Evolutionary conservation across 2,113 vertebrate species (phyloP).

Genomic region (Ceyx cyanopectus): DNA sequence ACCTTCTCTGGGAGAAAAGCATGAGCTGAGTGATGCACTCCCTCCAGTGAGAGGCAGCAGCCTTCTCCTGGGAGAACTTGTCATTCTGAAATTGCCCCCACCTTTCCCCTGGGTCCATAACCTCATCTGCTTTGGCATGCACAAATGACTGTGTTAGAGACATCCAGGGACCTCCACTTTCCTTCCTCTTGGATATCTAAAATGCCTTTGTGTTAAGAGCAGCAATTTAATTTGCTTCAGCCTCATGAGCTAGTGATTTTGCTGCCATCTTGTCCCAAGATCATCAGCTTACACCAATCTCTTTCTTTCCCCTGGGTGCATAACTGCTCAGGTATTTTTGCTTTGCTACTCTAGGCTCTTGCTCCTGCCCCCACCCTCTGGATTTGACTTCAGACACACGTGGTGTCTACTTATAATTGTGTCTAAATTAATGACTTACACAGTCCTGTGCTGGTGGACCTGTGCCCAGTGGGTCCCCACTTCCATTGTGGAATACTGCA

Average conservation of each 20-base stretch:
- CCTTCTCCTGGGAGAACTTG: neutral
- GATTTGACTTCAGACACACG: neutral
- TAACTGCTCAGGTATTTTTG: neutral
- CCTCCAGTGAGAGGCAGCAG: neutral
- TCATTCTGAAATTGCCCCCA: neutral
- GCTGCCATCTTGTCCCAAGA: accelerated
- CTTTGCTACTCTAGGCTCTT: neutral
- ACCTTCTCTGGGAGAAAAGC: neutral
- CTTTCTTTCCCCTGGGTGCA: neutral
- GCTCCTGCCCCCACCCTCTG: neutral
- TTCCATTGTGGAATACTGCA: neutral
- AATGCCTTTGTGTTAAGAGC: neutral
- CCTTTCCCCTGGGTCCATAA: neutral
- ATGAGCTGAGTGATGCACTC: neutral
- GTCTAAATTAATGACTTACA: neutral
- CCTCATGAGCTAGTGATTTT: neutral
- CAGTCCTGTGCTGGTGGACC: neutral
- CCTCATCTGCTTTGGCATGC: neutral
- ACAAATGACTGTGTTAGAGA: neutral
- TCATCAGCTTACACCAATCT: neutral
- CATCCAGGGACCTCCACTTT: neutral
- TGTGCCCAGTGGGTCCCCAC: accelerated
- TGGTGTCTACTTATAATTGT: neutral
- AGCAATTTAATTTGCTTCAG: neutral
- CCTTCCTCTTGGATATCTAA: neutral